Evolutionary conservation across 30 jellyfish, hydroid and myxozoan genomes (phyloP), one percentile per base, ranked within the genome.

Genomic region (Mastigias papua): DNA sequence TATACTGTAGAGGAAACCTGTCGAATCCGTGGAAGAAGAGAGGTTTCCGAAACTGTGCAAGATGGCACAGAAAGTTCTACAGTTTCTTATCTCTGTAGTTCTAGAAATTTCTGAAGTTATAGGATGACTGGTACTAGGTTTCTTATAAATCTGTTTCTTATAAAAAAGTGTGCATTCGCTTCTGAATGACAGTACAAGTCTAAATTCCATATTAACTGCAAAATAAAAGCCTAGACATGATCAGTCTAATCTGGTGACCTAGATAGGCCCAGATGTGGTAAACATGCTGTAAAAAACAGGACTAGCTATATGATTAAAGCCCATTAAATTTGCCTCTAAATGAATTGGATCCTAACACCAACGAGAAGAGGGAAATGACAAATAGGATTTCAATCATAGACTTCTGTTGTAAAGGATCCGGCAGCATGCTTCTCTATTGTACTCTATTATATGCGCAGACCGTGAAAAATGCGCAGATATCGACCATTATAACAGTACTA

Each of bases 261-360:
- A 8, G 27, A 21, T 11, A 63, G 74, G 37, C 42, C 20, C 33
- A 63, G 46, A 4, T 72, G 83, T 2, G 34, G 83, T 72, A 72
- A 72, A 72, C 83, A 72, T 72, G 62, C 63, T 72, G 21, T 23
- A 27, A 11, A 72, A 34, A 72, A 32, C 1, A 27, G 63, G 34
- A 19, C 46, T 17, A 72, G 19, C 34, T 72, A 33, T 19, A 20
- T 22, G 83, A 35, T 42, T 61, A 34, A 16, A 72, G 17, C 63
- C 21, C 68, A 34, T 34, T 34, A 25, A 34, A 30, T 8, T 34
- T 72, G 29, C 68, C 15, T 35, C 19, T 34, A 72, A 34, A 72
- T 35, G 83, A 72, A 34, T 72, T 72, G 83, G 68, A 72, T 72
- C 35, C 23, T 0, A n/a, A 8, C 74, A 1, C 5, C 74, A 63